phyloP scores from a whole-genome alignment of 2,888 invertebrate genomes.

The Epinotia ramella region DNA sequence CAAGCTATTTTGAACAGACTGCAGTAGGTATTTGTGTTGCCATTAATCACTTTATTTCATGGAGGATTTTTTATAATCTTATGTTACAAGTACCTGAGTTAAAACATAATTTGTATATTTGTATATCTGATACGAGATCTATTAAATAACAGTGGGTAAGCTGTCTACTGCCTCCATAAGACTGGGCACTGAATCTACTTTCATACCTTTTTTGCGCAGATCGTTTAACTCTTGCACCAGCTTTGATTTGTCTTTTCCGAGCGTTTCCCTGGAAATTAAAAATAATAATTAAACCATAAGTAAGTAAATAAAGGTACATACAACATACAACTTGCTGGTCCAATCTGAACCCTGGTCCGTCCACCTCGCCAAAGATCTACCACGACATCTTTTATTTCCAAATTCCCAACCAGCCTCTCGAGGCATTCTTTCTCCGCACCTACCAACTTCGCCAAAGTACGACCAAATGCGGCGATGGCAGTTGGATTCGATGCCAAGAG shows the following conservation, averaged over 20 bases:
- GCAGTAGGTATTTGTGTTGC: neutral
- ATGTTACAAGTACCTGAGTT: neutral
- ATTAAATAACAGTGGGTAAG: constrained; percentile 69
- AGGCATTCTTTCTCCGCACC: too few relatives aligned
- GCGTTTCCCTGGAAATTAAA: constrained; percentile 84
- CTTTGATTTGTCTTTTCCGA: constrained; percentile 86
- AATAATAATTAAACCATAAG: constrained; percentile 23
- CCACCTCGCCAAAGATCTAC: neutral
- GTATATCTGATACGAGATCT: constrained; percentile 8
- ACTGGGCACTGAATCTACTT: constrained; percentile 85
- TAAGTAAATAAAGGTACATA: constrained; percentile 13
- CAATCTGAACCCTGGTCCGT: too few relatives aligned
- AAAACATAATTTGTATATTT: neutral
- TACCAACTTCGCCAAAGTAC: too few relatives aligned
- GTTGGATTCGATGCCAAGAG: too few relatives aligned
- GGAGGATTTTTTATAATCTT: neutral
- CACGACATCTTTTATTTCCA: too few relatives aligned
- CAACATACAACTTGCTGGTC: too few relatives aligned
- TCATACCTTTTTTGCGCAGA: constrained; percentile 88
- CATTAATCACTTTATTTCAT: neutral
- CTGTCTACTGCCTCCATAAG: constrained; percentile 88
- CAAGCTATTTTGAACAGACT: too few relatives aligned
- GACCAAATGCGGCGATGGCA: too few relatives aligned
- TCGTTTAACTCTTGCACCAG: constrained; percentile 86
- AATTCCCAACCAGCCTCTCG: too few relatives aligned